Conservation (phyloP, 2,113 vertebrate species). For the Periophthalmus modestus region DNA sequence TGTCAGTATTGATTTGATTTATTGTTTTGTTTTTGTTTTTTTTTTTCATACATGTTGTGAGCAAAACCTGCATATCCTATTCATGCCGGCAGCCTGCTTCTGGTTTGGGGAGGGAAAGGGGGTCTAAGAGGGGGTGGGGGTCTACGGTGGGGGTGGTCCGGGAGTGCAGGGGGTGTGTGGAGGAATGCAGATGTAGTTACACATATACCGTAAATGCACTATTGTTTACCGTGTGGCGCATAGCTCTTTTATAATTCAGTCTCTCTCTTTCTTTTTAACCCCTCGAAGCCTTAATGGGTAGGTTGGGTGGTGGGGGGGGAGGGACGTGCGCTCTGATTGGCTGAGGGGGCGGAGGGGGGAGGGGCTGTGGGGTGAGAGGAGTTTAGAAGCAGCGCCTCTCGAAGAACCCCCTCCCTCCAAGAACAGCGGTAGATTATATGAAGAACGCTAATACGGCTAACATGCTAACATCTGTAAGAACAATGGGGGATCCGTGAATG, state of each 20-base stretch:
- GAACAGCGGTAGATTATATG: slow-evolving; percentile 38
- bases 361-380: slow-evolving; percentile 30
- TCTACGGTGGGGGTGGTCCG: slow-evolving; percentile 46
- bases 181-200: slow-evolving; percentile 68
- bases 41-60: neutral
- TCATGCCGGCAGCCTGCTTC: slow-evolving; percentile 24
- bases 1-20: neutral
- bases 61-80: slow-evolving; percentile 44
- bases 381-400: slow-evolving; percentile 38
- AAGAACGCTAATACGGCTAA: slow-evolving; percentile 32
- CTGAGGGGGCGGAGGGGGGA: too few species aligned
- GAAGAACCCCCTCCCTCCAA: slow-evolving; percentile 26
- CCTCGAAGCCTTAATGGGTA: slow-evolving; percentile 69
- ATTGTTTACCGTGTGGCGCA: slow-evolving; percentile 61
- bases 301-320: too few species aligned
- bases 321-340: too few species aligned
- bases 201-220: slow-evolving; percentile 34
- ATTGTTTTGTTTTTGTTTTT: neutral
- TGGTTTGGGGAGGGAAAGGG: slow-evolving; percentile 38
- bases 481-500: slow-evolving; percentile 45
- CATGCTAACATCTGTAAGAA: slow-evolving; percentile 18
- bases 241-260: slow-evolving; percentile 75
- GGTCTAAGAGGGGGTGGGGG: slow-evolving; percentile 9
- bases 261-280: slow-evolving; percentile 54
- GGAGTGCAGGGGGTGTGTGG: slow-evolving; percentile 31